Percentiles rank a stretch among this genome's conserved stretches.
phyloP scores from a whole-genome alignment of 2,888 invertebrate genomes.

The Tinea trinotella region DNA sequence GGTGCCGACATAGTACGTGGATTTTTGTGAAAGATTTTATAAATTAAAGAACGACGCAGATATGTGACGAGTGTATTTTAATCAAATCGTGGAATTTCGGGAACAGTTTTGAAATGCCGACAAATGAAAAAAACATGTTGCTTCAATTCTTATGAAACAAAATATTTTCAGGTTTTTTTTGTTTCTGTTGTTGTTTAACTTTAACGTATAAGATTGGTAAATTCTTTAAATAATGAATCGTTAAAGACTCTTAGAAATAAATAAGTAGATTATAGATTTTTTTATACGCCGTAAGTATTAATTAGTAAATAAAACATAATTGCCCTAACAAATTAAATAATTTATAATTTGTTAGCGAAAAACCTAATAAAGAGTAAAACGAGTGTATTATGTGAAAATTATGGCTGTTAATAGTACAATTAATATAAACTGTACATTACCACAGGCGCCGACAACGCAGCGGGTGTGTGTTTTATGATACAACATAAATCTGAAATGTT shows the following conservation, averaged over 20 bases:
- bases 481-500: slow-evolving; percentile 27
- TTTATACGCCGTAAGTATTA: too few species aligned
- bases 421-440: slow-evolving; percentile 26
- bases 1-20: neutral
- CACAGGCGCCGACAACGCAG: slow-evolving; percentile 21
- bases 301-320: too few species aligned
- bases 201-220: too few species aligned
- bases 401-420: slow-evolving; percentile 11
- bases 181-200: too few species aligned
- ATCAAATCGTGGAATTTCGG: slow-evolving; percentile 6
- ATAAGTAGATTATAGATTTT: too few species aligned
- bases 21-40: slow-evolving; percentile 10
- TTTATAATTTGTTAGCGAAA: neutral
- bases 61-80: slow-evolving; percentile 7
- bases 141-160: too few species aligned
- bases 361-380: neutral
- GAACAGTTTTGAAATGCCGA: neutral
- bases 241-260: too few species aligned
- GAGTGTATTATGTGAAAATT: slow-evolving; percentile 2
- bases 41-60: slow-evolving; percentile 9
- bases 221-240: too few species aligned
- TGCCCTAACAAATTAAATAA: neutral
- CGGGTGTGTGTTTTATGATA: slow-evolving; percentile 27
- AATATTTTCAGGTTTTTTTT: too few species aligned
- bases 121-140: neutral